Percentiles rank a stretch among this genome's conserved stretches.
These are phyloP conservation scores for Drosophila parabipectinata DNA, from an alignment of 1,140 invertebrate genomes.

Conservation along the genomic window DNA sequence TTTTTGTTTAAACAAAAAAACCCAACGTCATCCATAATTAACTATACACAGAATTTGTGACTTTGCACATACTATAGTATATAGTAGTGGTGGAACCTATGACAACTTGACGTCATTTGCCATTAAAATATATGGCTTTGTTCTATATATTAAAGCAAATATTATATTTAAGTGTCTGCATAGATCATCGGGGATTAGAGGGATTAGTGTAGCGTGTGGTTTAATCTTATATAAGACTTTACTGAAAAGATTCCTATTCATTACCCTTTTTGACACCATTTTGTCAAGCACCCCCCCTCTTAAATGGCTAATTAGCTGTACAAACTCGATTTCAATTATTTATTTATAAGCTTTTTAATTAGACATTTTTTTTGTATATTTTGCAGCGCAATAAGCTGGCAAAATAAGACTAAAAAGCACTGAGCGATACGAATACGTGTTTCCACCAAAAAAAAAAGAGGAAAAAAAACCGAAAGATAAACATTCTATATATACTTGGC, in stretches of 20 bases:
- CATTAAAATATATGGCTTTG: slow-evolving; percentile 46
- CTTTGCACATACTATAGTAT: too few species aligned
- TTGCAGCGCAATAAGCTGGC: slow-evolving; percentile 56
- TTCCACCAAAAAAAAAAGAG: slow-evolving; percentile 28
- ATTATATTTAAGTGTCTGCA: slow-evolving; percentile 27
- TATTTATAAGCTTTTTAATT: slow-evolving; percentile 44
- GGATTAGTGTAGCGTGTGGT: too few species aligned
- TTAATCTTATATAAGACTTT: slow-evolving; percentile 2
- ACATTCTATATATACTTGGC: slow-evolving; percentile 35
- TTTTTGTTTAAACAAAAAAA: slow-evolving; percentile 14
- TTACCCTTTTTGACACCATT: slow-evolving; percentile 8
- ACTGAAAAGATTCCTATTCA: not conserved
- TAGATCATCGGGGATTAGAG: not conserved
- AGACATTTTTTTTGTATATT: slow-evolving; percentile 25
- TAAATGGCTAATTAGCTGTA: slow-evolving; percentile 31
- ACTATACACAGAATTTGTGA: slow-evolving; percentile 33
- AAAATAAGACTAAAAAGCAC: slow-evolving; percentile 33
- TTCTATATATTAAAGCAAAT: slow-evolving; percentile 38
- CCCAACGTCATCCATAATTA: slow-evolving; percentile 69
- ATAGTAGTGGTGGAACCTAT: slow-evolving; percentile 9
- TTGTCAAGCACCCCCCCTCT: not conserved
- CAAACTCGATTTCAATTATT: slow-evolving; percentile 14
- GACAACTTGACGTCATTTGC: slow-evolving; percentile 64
- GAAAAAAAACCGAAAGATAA: slow-evolving; percentile 48
- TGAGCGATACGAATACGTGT: slow-evolving; percentile 57